Percentiles rank a stretch among this genome's conserved stretches.
These are phyloP conservation scores for Eleginops maclovinus DNA, from an alignment of 2,113 vertebrate genomes.

Conservation along the genomic window DNA sequence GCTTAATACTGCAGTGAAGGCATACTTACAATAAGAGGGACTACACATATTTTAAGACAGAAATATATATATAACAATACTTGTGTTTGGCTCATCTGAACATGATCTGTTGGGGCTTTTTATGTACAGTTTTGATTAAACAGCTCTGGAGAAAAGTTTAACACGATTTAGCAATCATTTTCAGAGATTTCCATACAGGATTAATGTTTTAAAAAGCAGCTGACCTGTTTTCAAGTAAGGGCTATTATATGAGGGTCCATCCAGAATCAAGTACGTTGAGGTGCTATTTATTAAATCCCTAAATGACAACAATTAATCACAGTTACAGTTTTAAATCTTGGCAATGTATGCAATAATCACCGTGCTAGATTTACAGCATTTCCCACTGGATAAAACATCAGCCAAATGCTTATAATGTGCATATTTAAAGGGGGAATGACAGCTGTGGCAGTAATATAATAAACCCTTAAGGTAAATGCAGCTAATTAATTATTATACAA, in stretches of 20 bases:
- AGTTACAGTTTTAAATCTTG: background rate
- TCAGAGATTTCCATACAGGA: background rate
- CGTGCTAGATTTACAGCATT: background rate
- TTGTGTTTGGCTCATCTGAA: background rate
- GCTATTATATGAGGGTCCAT: background rate
- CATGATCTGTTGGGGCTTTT: too few species aligned
- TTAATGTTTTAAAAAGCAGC: too few species aligned
- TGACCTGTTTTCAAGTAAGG: background rate
- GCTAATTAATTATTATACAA: constrained; percentile 2
- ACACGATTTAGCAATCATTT: background rate
- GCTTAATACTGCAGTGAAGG: too few species aligned
- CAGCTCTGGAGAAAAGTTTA: background rate
- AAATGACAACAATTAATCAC: constrained; percentile 1
- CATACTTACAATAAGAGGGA: too few species aligned
- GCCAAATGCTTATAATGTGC: constrained; percentile 6
- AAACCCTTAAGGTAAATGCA: constrained; percentile 2
- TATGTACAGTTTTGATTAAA: background rate
- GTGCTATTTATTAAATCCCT: background rate
- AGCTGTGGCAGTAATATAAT: background rate
- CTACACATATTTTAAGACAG: background rate
- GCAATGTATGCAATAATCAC: background rate
- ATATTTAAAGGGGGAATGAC: constrained; percentile 13
- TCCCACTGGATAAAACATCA: constrained; percentile 5
- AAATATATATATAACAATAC: background rate
- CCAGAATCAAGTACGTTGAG: background rate